A percentile compares a stretch with the other conserved stretches of the same genome.
phyloP scores from a whole-genome alignment of 35 echinoderm and acorn worm genomes.

The Ptychodera flava region DNA sequence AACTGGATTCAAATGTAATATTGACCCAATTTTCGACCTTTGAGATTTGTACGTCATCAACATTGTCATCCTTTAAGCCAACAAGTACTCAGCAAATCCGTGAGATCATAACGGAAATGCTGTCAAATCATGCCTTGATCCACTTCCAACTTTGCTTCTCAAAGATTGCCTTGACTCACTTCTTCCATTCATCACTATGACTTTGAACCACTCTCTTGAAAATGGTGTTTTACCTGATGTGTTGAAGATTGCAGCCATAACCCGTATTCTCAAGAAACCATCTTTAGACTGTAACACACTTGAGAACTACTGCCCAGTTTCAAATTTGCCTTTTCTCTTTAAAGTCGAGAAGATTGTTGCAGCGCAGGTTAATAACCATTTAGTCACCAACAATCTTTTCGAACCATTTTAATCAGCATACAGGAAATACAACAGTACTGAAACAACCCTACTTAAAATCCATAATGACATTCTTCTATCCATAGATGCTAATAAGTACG shows the following conservation, averaged over 20 bases:
- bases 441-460: conserved; percentile 9
- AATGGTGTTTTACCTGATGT: background rate
- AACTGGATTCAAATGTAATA: background rate
- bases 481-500: conserved; percentile 12
- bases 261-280: background rate
- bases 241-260: background rate
- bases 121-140: background rate
- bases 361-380: background rate
- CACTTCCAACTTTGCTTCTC: background rate
- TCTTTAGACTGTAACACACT: background rate
- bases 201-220: conserved; percentile 3
- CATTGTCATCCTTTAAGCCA: background rate
- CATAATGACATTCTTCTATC: conserved; percentile 15
- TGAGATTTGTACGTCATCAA: background rate
- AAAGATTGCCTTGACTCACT: conserved; percentile 11
- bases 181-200: background rate
- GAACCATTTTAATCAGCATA: background rate
- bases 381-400: background rate
- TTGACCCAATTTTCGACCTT: background rate
- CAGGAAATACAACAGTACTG: background rate
- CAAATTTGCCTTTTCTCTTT: background rate
- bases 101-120: conserved; percentile 9
- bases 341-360: conserved; percentile 2
- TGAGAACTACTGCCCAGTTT: conserved; percentile 9
- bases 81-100: background rate